Conservation (phyloP, 2,888 invertebrate species). For the Hecatera dysodea region DNA sequence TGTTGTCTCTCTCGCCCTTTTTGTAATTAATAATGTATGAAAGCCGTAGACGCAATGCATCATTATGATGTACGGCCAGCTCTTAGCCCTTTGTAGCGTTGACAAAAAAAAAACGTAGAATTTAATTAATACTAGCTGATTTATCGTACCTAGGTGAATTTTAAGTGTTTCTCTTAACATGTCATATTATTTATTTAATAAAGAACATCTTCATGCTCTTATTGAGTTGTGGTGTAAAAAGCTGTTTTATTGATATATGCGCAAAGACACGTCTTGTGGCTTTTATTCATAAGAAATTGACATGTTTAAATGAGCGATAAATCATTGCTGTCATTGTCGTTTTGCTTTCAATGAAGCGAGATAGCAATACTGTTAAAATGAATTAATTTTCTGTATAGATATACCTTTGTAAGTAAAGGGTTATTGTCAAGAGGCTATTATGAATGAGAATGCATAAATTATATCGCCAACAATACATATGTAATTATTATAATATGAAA, state of each 20-base stretch:
- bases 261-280: conserved; percentile 23
- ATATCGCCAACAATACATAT: conserved; percentile 17
- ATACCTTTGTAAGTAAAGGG: neutral
- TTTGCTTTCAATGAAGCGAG: conserved; percentile 25
- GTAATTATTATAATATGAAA: neutral
- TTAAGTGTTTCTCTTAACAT: conserved; percentile 39
- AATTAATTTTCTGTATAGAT: conserved; percentile 4
- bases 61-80: conserved; percentile 81
- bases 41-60: conserved; percentile 82
- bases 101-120: conserved; percentile 77
- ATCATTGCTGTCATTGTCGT: conserved; percentile 48
- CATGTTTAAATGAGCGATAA: conserved; percentile 42
- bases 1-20: conserved; percentile 72
- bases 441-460: conserved; percentile 27
- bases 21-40: conserved; percentile 88
- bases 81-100: conserved; percentile 75
- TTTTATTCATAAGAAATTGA: conserved; percentile 36
- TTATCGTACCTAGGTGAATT: conserved; percentile 49
- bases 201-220: conserved; percentile 41
- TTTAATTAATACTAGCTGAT: conserved; percentile 69
- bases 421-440: conserved; percentile 5
- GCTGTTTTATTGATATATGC: conserved; percentile 37
- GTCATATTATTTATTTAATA: conserved; percentile 34
- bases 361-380: conserved; percentile 10
- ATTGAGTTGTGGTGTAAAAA: conserved; percentile 35